Percentiles rank a stretch among this genome's conserved stretches.
Evolutionary conservation across 1,140 invertebrate species (phyloP).

Genomic region (Brachionus plicatilis): DNA sequence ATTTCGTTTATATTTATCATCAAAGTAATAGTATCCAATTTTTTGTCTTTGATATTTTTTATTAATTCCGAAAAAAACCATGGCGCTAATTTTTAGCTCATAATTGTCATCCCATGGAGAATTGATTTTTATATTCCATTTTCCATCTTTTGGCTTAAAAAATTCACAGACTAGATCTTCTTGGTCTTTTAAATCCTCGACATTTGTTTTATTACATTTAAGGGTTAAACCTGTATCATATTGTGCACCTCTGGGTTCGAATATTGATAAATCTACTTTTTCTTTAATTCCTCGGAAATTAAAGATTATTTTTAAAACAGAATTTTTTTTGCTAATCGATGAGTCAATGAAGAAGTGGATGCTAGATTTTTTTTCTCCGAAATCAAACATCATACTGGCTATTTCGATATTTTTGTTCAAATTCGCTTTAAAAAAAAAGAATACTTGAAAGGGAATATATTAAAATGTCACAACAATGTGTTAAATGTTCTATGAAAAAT

Average conservation of each 20-base stretch:
- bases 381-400: background rate
- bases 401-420: background rate
- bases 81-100: background rate
- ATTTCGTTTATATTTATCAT: background rate
- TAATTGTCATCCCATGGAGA: background rate
- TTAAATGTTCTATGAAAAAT: too few species aligned
- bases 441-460: background rate
- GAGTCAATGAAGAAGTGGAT: background rate
- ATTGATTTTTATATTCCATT: background rate
- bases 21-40: background rate
- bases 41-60: background rate
- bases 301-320: background rate
- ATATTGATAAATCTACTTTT: background rate
- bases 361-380: background rate
- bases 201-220: background rate
- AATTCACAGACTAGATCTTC: constrained; percentile 2
- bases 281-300: background rate
- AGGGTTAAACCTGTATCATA: background rate
- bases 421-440: background rate
- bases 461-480: too few species aligned
- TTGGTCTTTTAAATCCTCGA: background rate
- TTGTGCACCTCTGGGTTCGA: background rate
- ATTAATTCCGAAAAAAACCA: background rate
- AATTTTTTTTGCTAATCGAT: background rate
- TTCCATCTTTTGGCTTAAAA: background rate